Evolutionary conservation across 2,888 invertebrate species (phyloP), one percentile per base, ranked within the genome.

Genomic region (Norana najaformis): DNA sequence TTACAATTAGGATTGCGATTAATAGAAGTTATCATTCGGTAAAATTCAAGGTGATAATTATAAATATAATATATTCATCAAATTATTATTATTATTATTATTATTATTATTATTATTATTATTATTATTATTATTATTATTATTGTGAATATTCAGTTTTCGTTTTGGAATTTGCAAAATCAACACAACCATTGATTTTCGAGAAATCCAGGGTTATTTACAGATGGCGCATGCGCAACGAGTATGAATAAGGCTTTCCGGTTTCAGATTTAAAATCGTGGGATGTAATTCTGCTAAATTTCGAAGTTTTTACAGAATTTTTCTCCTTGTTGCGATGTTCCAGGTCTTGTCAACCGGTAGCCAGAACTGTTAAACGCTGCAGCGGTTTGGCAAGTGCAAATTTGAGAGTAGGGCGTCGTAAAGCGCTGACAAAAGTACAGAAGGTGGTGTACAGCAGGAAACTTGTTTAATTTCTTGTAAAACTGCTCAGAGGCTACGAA

Each of bases 241-340:
- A 35, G 0, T 3, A 85, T 37, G 85, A 37, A 30, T 37, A 35
- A 5, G 18, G 85, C 23, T 8, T 85, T 85, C 85, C 85, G 85
- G 85, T 85, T 85, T 85, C 85, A 85, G 85, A 85, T 85, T 85
- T 85, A 85, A 85, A 85, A 36, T 85, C 14, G 85, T 23, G 85
- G 13, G 23, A 35, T 35, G 14, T 18, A 85, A 37, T 85, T 85
- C 37, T 35, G 0, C 30, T n/a, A 69, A 69, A n/a, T 69, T 69
- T 69, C 69, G 69, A 69, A 69, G 69, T 69, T 69, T n/a, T 69
- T 69, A 69, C 69, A n/a, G 69, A 69, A 69, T 69, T 69, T 4
- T 69, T 30, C 1, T 69, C 30, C 69, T n/a, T 30, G 30, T 69
- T 69, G 69, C 69, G 69, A n/a, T n/a, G 1, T n/a, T 69, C 69